Evolutionary conservation across 1,140 invertebrate genomes (phyloP).

Genomic region (Babylonia areolata): DNA sequence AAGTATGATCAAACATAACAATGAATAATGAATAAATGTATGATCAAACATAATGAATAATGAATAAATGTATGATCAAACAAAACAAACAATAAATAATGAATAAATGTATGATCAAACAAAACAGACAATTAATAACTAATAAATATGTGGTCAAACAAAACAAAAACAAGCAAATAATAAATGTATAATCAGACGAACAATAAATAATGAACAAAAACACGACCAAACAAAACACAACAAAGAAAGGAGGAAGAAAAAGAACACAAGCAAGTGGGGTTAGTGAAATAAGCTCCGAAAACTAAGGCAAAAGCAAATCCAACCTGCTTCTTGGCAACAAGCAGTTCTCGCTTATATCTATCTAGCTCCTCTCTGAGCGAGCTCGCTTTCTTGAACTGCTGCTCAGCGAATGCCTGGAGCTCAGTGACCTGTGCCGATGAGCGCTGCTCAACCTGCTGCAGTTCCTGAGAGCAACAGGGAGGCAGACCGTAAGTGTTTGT

Average conservation of each 20-base stretch:
- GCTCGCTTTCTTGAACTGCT: conserved; percentile 69
- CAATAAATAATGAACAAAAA: no score
- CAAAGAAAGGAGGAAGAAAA: not conserved
- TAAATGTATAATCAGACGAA: no score
- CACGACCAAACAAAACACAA: no score
- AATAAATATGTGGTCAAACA: no score
- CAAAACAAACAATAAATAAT: no score
- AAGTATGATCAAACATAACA: no score
- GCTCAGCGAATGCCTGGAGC: conserved; percentile 68
- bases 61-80: no score
- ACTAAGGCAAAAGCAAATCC: conserved; percentile 11
- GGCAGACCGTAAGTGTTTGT: not conserved
- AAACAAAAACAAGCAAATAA: not conserved
- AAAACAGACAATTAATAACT: no score
- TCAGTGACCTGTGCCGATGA: conserved; percentile 63
- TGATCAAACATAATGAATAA: no score
- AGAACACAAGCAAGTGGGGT: not conserved
- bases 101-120: no score
- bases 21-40: no score
- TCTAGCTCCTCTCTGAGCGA: conserved; percentile 62
- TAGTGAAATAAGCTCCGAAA: no score
- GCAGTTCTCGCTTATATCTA: conserved; percentile 55
- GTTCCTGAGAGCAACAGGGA: conserved; percentile 57
- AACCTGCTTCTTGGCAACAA: conserved; percentile 57
- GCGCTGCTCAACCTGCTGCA: conserved; percentile 63